A percentile compares a stretch with the other conserved stretches of the same genome.
Conservation (phyloP, 2,113 vertebrate species). For the Pituophis catenifer region DNA sequence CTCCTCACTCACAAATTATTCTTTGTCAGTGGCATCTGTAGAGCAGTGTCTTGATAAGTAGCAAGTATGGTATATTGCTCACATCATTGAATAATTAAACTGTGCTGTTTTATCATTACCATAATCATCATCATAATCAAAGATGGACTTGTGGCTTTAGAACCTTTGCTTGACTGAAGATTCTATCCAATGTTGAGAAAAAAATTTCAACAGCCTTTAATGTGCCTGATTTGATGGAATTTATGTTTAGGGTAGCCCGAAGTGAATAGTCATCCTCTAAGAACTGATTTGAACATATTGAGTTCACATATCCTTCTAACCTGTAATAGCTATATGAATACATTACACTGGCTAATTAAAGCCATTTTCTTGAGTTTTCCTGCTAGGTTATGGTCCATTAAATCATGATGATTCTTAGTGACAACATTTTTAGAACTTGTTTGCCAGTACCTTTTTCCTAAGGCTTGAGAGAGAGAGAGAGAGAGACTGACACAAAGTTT, state of each 20-base stretch:
- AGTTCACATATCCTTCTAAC: not conserved
- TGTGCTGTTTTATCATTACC: not conserved
- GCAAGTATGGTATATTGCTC: not conserved
- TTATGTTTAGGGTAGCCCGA: conserved; percentile 54
- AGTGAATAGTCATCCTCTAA: not conserved
- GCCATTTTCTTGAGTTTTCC: not conserved
- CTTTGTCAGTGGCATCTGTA: not conserved
- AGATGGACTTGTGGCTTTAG: not conserved
- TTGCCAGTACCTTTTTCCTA: not conserved
- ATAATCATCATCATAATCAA: not conserved
- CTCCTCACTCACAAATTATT: not conserved
- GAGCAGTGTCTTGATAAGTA: not conserved
- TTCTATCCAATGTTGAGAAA: not conserved
- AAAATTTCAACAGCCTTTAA: not conserved
- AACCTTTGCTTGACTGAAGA: not conserved
- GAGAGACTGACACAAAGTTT: not conserved
- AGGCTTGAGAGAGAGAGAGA: not conserved
- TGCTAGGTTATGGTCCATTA: not conserved
- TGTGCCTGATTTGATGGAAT: not conserved
- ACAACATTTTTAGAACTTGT: not conserved
- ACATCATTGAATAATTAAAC: not conserved
- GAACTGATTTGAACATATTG: not conserved
- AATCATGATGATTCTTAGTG: not conserved
- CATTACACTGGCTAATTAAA: not conserved
- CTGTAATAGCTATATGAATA: not conserved